Percentiles rank a stretch among this genome's conserved stretches.
phyloP scores from a whole-genome alignment of 2,888 invertebrate genomes.

The Patella pellucida region DNA sequence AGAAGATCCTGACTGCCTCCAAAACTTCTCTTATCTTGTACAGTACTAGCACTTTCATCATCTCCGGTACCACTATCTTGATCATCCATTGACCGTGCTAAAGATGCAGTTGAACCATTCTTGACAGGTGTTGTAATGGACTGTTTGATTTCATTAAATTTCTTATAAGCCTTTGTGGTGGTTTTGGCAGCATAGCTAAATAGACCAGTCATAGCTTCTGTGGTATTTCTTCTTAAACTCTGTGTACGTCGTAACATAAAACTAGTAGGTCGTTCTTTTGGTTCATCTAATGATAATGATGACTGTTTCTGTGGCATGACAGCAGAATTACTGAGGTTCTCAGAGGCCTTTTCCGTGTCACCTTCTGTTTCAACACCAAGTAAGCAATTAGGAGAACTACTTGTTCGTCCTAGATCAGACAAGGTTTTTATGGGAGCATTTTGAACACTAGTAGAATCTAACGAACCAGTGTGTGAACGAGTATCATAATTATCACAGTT shows the following conservation, averaged over 20 bases:
- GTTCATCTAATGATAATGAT: slow-evolving; percentile 44
- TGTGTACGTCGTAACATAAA: slow-evolving; percentile 38
- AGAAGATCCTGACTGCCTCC: slow-evolving; percentile 44
- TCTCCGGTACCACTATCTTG: slow-evolving; percentile 45
- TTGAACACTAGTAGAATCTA: slow-evolving; percentile 33
- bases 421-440: slow-evolving; percentile 37
- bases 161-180: slow-evolving; percentile 56
- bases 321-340: slow-evolving; percentile 23
- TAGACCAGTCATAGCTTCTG: slow-evolving; percentile 58
- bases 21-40: slow-evolving; percentile 27
- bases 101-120: slow-evolving; percentile 52
- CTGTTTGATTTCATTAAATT: slow-evolving; percentile 64
- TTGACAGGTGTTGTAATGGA: slow-evolving; percentile 62
- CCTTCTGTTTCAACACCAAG: slow-evolving; percentile 26
- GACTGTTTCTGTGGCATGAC: slow-evolving; percentile 38
- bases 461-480: not conserved
- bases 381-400: slow-evolving; percentile 52
- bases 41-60: slow-evolving; percentile 36
- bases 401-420: slow-evolving; percentile 51
- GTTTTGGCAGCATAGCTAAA: slow-evolving; percentile 56
- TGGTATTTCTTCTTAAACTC: slow-evolving; percentile 42
- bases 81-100: slow-evolving; percentile 51
- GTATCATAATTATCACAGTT: slow-evolving; percentile 2
- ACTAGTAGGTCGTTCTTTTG: slow-evolving; percentile 31
- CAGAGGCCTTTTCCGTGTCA: slow-evolving; percentile 1